Conservation (phyloP, 2,113 vertebrate species). For the Etheostoma cragini region DNA sequence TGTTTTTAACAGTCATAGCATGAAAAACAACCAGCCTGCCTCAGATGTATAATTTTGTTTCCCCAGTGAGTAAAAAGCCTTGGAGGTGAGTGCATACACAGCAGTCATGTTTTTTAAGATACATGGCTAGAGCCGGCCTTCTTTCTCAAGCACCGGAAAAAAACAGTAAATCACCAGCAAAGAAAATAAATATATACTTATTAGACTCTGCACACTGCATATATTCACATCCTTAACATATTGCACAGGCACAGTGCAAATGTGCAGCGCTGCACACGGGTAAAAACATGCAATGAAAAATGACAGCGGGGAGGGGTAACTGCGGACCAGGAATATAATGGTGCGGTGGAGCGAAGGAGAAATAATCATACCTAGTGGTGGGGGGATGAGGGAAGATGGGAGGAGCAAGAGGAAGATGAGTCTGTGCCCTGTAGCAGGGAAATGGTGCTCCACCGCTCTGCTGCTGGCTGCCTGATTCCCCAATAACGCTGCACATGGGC, state of each 20-base stretch:
- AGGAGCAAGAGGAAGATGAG: constrained; percentile 76
- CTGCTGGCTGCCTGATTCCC: constrained; percentile 68
- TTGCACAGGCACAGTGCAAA: constrained; percentile 75
- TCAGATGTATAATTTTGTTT: constrained; percentile 82
- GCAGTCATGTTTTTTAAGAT: constrained; percentile 82
- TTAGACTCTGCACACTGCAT: constrained; percentile 80
- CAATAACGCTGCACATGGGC: constrained; percentile 62
- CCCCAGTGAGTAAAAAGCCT: constrained; percentile 78
- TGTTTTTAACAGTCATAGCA: constrained; percentile 74
- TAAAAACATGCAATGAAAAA: constrained; percentile 82
- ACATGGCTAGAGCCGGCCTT: constrained; percentile 71
- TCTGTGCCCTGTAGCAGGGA: constrained; percentile 77
- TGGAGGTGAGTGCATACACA: constrained; percentile 79
- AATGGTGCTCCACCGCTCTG: constrained; percentile 77
- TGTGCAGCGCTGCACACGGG: constrained; percentile 74
- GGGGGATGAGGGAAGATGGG: constrained; percentile 61
- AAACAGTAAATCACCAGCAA: constrained; percentile 78
- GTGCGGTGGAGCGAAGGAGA: constrained; percentile 78
- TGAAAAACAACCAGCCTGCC: constrained; percentile 72
- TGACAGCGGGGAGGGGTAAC: constrained; percentile 78
- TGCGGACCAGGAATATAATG: constrained; percentile 80
- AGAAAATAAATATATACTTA: constrained; percentile 84
- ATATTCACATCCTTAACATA: constrained; percentile 82
- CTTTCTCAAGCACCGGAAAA: constrained; percentile 72
- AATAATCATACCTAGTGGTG: constrained; percentile 82